Evolutionary conservation across 2,888 invertebrate genomes (phyloP).

Genomic region (Cataglyphis livida): DNA sequence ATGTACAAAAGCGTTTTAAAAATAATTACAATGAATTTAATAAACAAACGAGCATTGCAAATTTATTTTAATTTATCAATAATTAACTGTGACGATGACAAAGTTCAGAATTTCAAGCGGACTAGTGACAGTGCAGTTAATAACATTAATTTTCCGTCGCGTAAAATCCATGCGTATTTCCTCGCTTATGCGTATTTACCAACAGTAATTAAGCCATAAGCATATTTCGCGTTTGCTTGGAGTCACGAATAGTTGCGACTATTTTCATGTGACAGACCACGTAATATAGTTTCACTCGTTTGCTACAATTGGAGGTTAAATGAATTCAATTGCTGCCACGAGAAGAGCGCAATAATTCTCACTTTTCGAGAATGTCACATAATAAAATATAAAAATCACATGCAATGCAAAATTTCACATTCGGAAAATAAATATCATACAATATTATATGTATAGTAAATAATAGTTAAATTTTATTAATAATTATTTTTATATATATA

Average conservation of each 20-base stretch:
- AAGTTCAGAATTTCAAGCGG: constrained; percentile 66
- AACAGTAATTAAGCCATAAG: constrained; percentile 69
- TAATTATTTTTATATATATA: background rate
- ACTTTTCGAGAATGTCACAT: constrained; percentile 39
- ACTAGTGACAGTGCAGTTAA: constrained; percentile 61
- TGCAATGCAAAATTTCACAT: background rate
- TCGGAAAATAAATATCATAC: background rate
- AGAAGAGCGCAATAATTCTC: constrained; percentile 56
- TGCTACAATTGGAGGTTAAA: constrained; percentile 76
- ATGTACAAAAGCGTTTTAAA: background rate
- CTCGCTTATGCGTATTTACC: constrained; percentile 58
- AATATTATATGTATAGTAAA: background rate
- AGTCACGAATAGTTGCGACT: constrained; percentile 59
- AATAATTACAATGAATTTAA: constrained; percentile 37
- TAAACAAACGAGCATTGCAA: constrained; percentile 13
- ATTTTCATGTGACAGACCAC: constrained; percentile 69
- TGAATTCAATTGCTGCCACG: constrained; percentile 70
- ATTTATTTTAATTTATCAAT: constrained; percentile 39
- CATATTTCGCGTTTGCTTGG: constrained; percentile 62
- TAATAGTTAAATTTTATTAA: background rate
- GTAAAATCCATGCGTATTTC: constrained; percentile 46
- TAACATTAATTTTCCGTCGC: constrained; percentile 62
- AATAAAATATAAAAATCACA: background rate
- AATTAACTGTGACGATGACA: constrained; percentile 44
- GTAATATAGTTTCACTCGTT: constrained; percentile 68